Base-by-base conservation (phyloP, 2,113 vertebrate species). In the Pantherophis guttatus region DNA sequence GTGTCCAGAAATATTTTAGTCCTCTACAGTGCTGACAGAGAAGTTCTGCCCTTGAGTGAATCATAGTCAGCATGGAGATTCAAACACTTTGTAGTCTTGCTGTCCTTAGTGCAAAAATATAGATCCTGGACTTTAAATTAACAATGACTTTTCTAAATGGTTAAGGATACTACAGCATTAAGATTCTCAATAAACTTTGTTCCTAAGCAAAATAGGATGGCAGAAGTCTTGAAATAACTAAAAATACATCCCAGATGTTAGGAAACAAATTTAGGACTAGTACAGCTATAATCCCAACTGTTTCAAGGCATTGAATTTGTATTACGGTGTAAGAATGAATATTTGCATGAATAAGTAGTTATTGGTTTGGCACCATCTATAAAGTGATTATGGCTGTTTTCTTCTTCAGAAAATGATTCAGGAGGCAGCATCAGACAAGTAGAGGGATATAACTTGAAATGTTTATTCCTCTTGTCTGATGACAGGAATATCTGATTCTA, bases 371-470 rank as follows among this genome's bases (percentile, higher is more conserved):
- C 62, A 24, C n/a, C n/a, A 39, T 54, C n/a, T 54, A 23, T 52
- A 85, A 70, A 5, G 7, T 39, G 91, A 87, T 33, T 1, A n/a
- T 0, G 53, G 55, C 57, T 53, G 59, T 19, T 89, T 86, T 17
- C 15, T 24, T 8, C 26, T 70, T 39, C n/a, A 48, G 12, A n/a
- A 70, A 92, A 88, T 57, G 15, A 86, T 88, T 91, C 87, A 53
- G 52, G 52, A 3, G 70, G 29, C 11, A 24, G 33, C 13, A 85
- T 55, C 48, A 17, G 89, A 75, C 3, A 53, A 57, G 81, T 88
- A 5, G 29, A 7, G 10, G 50, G 13, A 29, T 23, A 59, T 70
- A 90, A n/a, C 48, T 87, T 87, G 89, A 94, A 95, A 94, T 48
- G 53, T 92, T 88, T 58, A 54, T 57, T n/a, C 92, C 90, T 57